Conservation (phyloP, 2,797 vertebrate species). For the Bradypodion ventrale region DNA sequence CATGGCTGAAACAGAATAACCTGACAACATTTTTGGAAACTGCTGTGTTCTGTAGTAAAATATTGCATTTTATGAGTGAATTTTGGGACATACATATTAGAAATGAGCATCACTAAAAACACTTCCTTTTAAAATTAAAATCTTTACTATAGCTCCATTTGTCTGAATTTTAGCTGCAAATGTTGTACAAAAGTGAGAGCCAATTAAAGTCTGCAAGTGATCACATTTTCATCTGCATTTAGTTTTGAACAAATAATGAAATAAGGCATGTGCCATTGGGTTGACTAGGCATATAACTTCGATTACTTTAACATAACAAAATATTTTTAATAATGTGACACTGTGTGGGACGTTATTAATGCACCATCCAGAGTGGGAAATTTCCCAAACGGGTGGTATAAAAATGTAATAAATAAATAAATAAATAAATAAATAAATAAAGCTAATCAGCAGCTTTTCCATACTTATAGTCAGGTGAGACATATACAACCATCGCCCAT, state of each 20-base stretch:
- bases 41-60: not conserved
- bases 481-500: too few relatives aligned
- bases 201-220: not conserved
- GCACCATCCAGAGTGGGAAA: not conserved
- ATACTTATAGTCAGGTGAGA: too few relatives aligned
- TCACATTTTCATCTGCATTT: not conserved
- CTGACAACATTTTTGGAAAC: not conserved
- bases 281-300: not conserved
- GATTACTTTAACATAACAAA: not conserved
- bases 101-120: not conserved
- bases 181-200: not conserved
- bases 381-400: too few relatives aligned
- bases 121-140: not conserved
- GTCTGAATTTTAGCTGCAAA: not conserved
- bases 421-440: too few relatives aligned
- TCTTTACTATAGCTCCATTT: not conserved
- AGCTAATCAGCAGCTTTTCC: too few relatives aligned
- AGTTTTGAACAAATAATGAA: not conserved
- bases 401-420: too few relatives aligned
- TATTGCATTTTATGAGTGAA: not conserved
- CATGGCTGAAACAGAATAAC: too few relatives aligned
- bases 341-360: not conserved
- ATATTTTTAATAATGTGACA: too few relatives aligned
- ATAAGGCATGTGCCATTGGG: not conserved
- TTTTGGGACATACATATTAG: not conserved